These are phyloP conservation scores for Steinernema hermaphroditum DNA, from an alignment of 2,888 invertebrate genomes.

Conservation along the genomic window DNA sequence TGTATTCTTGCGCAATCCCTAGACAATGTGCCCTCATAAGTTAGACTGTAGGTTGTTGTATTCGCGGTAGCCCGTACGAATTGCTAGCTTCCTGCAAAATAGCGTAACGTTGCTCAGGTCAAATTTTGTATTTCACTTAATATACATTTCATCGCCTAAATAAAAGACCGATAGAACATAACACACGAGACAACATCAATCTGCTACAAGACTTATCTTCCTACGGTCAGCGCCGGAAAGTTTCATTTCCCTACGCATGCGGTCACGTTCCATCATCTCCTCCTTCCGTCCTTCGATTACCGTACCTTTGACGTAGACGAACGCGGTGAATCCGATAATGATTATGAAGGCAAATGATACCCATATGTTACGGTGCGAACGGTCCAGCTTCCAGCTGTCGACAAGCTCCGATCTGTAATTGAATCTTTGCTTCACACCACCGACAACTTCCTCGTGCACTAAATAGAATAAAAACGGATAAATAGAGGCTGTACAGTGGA, in stretches of 20 bases:
- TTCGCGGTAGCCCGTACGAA: too few species aligned
- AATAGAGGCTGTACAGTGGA: too few species aligned
- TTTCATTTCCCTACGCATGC: conserved; percentile 45
- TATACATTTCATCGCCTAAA: background rate
- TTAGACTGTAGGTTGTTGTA: too few species aligned
- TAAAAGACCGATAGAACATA: background rate
- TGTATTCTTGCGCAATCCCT: too few species aligned
- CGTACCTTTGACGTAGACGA: conserved; percentile 51
- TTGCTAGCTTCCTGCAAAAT: too few species aligned
- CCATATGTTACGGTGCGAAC: conserved; percentile 56
- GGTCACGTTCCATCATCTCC: conserved; percentile 55
- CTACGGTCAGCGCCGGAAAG: background rate
- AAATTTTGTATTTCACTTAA: too few species aligned
- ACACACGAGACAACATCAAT: background rate
- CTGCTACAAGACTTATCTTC: conserved; percentile 2
- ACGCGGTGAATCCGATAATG: conserved; percentile 55
- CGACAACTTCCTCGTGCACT: conserved; percentile 47
- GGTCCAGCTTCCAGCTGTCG: conserved; percentile 49
- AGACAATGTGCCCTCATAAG: too few species aligned
- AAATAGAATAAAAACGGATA: too few species aligned
- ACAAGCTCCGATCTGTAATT: conserved; percentile 60
- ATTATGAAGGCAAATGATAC: conserved; percentile 52
- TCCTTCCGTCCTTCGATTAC: conserved; percentile 55
- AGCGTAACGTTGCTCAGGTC: too few species aligned
- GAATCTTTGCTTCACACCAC: conserved; percentile 53